Percentiles rank a stretch among this genome's conserved stretches.
Conservation (phyloP, 2,888 invertebrate genomes). For the Macrophya alboannulata region DNA sequence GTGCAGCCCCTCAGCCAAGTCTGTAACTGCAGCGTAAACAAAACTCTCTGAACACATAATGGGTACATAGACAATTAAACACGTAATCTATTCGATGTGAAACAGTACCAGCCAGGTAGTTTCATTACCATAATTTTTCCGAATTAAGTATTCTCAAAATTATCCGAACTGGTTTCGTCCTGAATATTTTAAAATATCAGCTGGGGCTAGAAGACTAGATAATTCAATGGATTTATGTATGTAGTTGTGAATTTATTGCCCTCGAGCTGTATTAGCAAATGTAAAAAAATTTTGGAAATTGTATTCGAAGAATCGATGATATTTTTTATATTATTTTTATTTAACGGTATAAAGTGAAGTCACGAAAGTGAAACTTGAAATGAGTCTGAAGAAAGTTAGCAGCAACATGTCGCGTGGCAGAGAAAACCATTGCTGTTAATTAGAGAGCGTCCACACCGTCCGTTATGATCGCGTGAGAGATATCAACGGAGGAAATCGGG, state of each 20-base stretch:
- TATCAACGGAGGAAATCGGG: constrained; percentile 31
- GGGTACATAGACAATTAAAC: not conserved
- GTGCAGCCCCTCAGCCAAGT: constrained; percentile 56
- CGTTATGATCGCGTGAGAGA: constrained; percentile 51
- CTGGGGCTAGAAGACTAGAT: not conserved
- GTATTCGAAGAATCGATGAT: not conserved
- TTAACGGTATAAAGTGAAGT: not conserved
- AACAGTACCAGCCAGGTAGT: constrained; percentile 51
- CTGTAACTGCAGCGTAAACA: constrained; percentile 37
- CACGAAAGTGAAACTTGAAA: constrained; percentile 27
- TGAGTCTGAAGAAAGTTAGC: constrained; percentile 35
- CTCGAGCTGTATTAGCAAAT: not conserved
- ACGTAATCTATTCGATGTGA: not conserved
- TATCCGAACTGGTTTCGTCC: no score
- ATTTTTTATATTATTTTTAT: constrained; percentile 19
- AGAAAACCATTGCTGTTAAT: constrained; percentile 38
- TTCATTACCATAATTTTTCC: constrained; percentile 18
- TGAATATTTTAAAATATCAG: not conserved
- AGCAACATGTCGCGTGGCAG: constrained; percentile 37
- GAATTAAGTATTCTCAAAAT: not conserved
- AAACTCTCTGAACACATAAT: not conserved
- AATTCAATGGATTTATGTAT: no score
- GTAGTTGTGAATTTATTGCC: not conserved
- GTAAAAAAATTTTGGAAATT: not conserved
- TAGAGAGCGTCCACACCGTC: constrained; percentile 36